These are phyloP conservation scores for Siniperca obscura DNA, from an alignment of 2,797 vertebrate species.

Conservation along the genomic window DNA sequence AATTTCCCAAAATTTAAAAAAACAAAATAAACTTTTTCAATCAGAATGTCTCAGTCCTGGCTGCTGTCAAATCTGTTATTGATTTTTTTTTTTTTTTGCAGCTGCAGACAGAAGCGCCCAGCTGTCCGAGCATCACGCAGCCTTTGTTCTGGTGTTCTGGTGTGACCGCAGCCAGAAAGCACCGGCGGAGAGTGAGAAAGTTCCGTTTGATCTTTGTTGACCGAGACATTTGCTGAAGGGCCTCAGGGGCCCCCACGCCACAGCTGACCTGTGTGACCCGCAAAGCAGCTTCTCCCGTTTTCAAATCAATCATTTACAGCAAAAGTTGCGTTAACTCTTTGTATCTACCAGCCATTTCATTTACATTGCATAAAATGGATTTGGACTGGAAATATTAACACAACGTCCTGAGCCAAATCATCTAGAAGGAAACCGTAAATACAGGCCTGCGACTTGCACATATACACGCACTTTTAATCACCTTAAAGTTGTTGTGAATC, in stretches of 20 bases:
- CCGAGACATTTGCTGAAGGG: slow-evolving; percentile 55
- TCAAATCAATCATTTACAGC: not conserved
- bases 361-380: too few relatives aligned
- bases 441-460: not conserved
- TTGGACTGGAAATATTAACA: not conserved
- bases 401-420: not conserved
- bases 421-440: not conserved
- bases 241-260: not conserved
- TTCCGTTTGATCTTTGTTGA: slow-evolving; percentile 76
- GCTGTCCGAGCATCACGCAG: slow-evolving; percentile 52
- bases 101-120: slow-evolving; percentile 36
- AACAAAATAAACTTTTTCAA: not conserved
- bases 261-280: not conserved
- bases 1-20: too few relatives aligned
- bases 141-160: slow-evolving; percentile 41
- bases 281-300: not conserved
- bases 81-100: not conserved
- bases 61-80: not conserved
- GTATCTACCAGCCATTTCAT: not conserved
- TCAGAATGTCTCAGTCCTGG: not conserved
- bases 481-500: not conserved
- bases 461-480: not conserved
- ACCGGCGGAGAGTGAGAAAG: slow-evolving; percentile 57
- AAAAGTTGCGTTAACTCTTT: not conserved
- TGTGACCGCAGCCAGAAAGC: slow-evolving; percentile 58